A percentile compares a stretch with the other conserved stretches of the same genome.
Evolutionary conservation across 2,888 invertebrate genomes (phyloP).

Genomic region (Chrysolina americana): DNA sequence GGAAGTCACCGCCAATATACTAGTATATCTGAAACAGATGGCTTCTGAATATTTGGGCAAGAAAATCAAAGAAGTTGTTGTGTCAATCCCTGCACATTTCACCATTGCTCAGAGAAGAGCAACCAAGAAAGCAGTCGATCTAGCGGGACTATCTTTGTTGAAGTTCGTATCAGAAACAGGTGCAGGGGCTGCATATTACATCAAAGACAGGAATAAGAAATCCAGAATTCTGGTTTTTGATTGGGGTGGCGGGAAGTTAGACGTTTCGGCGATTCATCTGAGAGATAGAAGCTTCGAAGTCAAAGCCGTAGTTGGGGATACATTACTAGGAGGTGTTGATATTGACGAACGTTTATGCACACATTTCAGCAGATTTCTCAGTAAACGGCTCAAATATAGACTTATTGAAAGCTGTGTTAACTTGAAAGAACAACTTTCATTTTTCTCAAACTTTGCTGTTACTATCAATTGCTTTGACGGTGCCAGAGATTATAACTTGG

Average conservation of each 20-base stretch:
- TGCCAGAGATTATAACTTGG: constrained; percentile 34
- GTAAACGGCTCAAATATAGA: constrained; percentile 7
- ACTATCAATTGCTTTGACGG: constrained; percentile 17
- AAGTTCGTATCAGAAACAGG: constrained; percentile 23
- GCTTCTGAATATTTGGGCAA: constrained; percentile 37
- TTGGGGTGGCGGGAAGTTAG: constrained; percentile 53
- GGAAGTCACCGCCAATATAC: constrained; percentile 46
- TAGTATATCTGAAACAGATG: constrained; percentile 43
- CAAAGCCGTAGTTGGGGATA: constrained; percentile 30
- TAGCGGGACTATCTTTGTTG: constrained; percentile 47
- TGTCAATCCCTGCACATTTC: constrained; percentile 49
- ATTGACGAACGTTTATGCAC: constrained; percentile 23
- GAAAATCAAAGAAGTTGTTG: constrained; percentile 46
- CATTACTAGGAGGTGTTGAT: constrained; percentile 28
- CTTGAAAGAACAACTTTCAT: constrained; percentile 21
- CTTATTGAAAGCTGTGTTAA: constrained; percentile 7
- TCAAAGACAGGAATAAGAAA: not conserved
- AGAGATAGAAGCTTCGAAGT: constrained; percentile 33
- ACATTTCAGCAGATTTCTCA: not conserved
- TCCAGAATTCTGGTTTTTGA: not conserved
- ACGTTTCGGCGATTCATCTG: constrained; percentile 52
- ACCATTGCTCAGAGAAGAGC: constrained; percentile 49
- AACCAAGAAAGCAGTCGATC: constrained; percentile 45
- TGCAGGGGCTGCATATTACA: not conserved
- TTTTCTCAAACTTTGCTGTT: not conserved